These are phyloP conservation scores for Cyclura pinguis DNA, from an alignment of 2,797 vertebrate genomes.

Conservation along the genomic window DNA sequence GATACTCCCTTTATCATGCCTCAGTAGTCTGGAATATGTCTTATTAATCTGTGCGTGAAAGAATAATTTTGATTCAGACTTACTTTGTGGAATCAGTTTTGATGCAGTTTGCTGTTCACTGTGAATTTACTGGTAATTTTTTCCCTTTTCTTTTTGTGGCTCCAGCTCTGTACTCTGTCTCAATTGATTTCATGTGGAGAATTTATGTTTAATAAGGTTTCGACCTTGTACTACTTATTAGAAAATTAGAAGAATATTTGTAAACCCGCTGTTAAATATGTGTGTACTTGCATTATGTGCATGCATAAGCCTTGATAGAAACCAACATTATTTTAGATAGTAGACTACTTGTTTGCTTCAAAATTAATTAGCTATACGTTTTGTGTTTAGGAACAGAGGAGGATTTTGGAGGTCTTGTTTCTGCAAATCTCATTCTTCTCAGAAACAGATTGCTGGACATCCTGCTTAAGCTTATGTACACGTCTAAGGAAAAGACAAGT, in stretches of 20 bases:
- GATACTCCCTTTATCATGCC: neutral
- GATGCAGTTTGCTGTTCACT: neutral
- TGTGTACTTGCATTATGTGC: neutral
- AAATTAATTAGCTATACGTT: slow-evolving; percentile 14
- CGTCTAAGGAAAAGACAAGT: slow-evolving; percentile 92
- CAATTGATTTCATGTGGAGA: neutral
- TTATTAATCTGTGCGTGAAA: neutral
- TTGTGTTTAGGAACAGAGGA: slow-evolving; percentile 88
- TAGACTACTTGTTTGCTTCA: slow-evolving; percentile 11
- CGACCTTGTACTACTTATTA: neutral
- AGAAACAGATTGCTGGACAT: slow-evolving; percentile 95
- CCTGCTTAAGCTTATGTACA: slow-evolving; percentile 92
- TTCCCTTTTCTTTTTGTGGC: neutral
- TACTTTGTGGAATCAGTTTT: neutral
- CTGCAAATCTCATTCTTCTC: slow-evolving; percentile 93
- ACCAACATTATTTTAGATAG: slow-evolving; percentile 16
- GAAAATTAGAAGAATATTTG: neutral
- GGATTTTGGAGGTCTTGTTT: slow-evolving; percentile 93
- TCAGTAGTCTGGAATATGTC: neutral
- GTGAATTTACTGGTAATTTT: neutral
- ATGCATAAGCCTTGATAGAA: neutral
- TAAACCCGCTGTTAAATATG: no score
- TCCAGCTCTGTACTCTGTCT: neutral
- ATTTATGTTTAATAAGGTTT: neutral
- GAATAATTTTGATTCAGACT: neutral